Percentiles rank a stretch among this genome's conserved stretches.
These are phyloP conservation scores for Chymomyza fuscimana DNA, from an alignment of 2,888 invertebrate genomes.

Conservation along the genomic window DNA sequence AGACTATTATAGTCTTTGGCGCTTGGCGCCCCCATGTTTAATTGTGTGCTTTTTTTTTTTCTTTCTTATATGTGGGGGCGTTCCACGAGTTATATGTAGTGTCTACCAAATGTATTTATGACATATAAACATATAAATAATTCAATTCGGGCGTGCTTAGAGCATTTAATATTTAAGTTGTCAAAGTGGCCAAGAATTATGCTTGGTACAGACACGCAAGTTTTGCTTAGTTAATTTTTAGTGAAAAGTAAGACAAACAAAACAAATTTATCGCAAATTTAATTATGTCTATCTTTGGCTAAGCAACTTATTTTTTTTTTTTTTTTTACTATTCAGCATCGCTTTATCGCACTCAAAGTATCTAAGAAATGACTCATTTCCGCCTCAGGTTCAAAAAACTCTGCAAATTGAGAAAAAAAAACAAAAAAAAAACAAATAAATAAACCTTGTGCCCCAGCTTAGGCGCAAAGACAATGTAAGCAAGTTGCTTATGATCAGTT, in stretches of 20 bases:
- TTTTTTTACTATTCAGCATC: constrained; percentile 20
- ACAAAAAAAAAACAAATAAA: not conserved
- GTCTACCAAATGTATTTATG: constrained; percentile 61
- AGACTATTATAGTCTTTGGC: not conserved
- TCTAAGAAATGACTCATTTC: constrained; percentile 55
- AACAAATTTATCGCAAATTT: constrained; percentile 20
- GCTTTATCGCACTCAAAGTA: constrained; percentile 19
- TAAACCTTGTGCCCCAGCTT: not conserved
- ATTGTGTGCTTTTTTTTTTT: not conserved
- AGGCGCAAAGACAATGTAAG: not conserved
- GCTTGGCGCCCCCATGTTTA: not conserved
- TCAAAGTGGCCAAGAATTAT: constrained; percentile 49
- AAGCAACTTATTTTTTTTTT: constrained; percentile 1
- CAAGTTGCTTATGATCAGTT: constrained; percentile 42
- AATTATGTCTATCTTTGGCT: constrained; percentile 21
- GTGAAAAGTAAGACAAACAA: not conserved
- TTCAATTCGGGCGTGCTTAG: constrained; percentile 62
- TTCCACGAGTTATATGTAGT: not conserved
- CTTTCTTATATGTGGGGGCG: not conserved
- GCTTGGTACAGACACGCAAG: constrained; percentile 21
- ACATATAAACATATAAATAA: constrained; percentile 59
- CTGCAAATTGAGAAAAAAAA: constrained; percentile 20
- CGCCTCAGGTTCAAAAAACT: constrained; percentile 65
- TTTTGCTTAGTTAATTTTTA: too few relatives aligned
- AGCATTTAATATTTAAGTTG: constrained; percentile 57